Percentiles rank a stretch among this genome's conserved stretches.
phyloP scores from a whole-genome alignment of 2,797 vertebrate species.

The Liasis olivaceus region DNA sequence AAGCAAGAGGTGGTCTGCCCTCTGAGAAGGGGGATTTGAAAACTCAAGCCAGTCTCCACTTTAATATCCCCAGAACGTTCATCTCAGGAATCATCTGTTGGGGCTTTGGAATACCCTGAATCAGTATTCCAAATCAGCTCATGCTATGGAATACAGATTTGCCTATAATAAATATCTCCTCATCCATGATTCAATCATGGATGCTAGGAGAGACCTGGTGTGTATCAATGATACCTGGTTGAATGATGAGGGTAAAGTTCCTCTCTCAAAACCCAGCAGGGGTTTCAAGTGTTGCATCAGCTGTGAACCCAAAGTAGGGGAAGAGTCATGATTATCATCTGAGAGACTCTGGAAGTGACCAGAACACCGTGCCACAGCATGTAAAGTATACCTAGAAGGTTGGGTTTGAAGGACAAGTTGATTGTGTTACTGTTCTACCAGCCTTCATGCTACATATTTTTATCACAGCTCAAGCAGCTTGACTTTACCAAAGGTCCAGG shows the following conservation, averaged over 20 bases:
- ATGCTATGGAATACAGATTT: neutral
- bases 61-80: neutral
- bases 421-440: neutral
- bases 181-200: neutral
- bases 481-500: neutral
- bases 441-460: neutral
- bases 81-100: neutral
- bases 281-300: neutral
- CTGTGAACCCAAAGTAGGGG: neutral
- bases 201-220: neutral
- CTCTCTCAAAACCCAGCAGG: neutral
- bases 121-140: neutral
- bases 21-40: neutral
- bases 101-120: neutral
- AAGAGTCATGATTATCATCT: neutral
- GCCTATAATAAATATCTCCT: neutral
- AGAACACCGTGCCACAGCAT: neutral
- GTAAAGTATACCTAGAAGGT: neutral
- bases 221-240: neutral
- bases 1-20: neutral
- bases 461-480: neutral
- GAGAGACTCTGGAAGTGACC: neutral
- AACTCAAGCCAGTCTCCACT: neutral
- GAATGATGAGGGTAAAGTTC: neutral
- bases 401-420: neutral